Conservation (phyloP, 2,888 invertebrate species). For the Perdita meconis region DNA sequence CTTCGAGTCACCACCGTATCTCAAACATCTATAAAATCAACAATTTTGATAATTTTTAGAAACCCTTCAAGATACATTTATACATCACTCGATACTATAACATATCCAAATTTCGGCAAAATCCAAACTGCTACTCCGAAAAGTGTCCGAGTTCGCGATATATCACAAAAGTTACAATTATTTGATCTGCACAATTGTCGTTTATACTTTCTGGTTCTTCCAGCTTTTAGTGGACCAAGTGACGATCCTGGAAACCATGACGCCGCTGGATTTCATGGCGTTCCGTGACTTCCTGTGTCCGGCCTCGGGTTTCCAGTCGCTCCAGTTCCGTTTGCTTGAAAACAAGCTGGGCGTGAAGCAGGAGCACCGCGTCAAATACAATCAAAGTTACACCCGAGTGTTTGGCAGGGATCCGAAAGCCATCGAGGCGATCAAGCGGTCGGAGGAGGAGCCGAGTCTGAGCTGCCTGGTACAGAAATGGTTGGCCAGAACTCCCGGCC, state of each 20-base stretch:
- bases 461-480: slow-evolving; percentile 94
- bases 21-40: no score
- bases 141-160: no score
- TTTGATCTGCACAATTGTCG: no score
- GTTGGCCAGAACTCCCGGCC: slow-evolving; percentile 97
- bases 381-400: slow-evolving; percentile 94
- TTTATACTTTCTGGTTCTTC: slow-evolving; percentile 50
- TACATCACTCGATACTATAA: no score
- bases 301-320: slow-evolving; percentile 98
- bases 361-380: slow-evolving; percentile 96
- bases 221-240: slow-evolving; percentile 98
- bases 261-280: slow-evolving; percentile 99
- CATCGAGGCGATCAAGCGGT: slow-evolving; percentile 86
- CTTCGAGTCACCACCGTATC: no score
- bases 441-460: slow-evolving; percentile 94
- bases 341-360: slow-evolving; percentile 94
- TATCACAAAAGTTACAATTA: no score
- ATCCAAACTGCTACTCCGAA: no score
- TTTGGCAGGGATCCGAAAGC: slow-evolving; percentile 91
- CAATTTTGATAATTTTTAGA: no score
- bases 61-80: no score
- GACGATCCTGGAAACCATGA: slow-evolving; percentile 99
- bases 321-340: slow-evolving; percentile 97
- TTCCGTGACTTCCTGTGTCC: slow-evolving; percentile 96
- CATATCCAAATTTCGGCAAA: no score